Evolutionary conservation across 2,888 invertebrate species (phyloP).

Genomic region (Formica aserva): DNA sequence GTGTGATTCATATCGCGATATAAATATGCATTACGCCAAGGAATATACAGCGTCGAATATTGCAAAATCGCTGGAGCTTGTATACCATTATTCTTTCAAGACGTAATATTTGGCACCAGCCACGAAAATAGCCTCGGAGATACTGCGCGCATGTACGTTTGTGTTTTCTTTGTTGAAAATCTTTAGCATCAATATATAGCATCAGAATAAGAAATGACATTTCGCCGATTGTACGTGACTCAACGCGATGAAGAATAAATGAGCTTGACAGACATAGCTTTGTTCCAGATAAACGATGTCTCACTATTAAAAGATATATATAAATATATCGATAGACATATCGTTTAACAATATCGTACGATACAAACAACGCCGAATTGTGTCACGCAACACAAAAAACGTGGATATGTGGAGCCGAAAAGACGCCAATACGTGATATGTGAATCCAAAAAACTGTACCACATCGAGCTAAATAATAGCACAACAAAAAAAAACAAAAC

Average conservation of each 20-base stretch:
- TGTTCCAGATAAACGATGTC: slow-evolving; percentile 30
- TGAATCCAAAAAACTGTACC: slow-evolving; percentile 9
- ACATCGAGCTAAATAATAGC: slow-evolving; percentile 20
- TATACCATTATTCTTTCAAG: slow-evolving; percentile 50
- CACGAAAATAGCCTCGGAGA: slow-evolving; percentile 25
- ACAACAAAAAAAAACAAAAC: background rate
- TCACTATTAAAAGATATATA: slow-evolving; percentile 35
- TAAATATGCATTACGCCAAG: slow-evolving; percentile 53
- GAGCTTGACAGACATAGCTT: slow-evolving; percentile 31
- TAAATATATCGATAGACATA: slow-evolving; percentile 50
- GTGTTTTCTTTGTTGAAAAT: slow-evolving; percentile 31
- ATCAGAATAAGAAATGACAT: slow-evolving; percentile 20
- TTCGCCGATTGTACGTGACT: slow-evolving; percentile 8
- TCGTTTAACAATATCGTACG: slow-evolving; percentile 68
- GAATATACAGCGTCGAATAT: slow-evolving; percentile 51
- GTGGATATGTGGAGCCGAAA: slow-evolving; percentile 7
- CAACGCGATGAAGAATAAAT: slow-evolving; percentile 20
- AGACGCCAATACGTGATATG: background rate
- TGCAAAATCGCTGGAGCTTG: slow-evolving; percentile 47
- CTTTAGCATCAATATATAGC: slow-evolving; percentile 21
- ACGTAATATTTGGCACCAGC: slow-evolving; percentile 33
- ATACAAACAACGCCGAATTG: slow-evolving; percentile 32
- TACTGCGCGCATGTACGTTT: background rate
- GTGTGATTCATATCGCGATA: slow-evolving; percentile 42
- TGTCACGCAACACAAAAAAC: slow-evolving; percentile 29